These are phyloP conservation scores for Mixornis gularis DNA, from an alignment of 2,113 vertebrate genomes.

Conservation along the genomic window DNA sequence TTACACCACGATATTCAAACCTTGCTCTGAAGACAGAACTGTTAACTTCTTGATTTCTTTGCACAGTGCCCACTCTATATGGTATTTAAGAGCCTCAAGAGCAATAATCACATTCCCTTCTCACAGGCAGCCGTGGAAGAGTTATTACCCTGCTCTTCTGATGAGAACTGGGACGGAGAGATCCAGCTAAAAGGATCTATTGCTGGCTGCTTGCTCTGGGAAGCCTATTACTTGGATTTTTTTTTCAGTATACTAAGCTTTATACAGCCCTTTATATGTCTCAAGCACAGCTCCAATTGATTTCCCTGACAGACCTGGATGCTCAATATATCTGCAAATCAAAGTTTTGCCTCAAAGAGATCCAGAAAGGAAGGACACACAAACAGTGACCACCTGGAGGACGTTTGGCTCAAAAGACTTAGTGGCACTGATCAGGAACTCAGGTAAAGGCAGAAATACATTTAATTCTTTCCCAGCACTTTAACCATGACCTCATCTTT, in stretches of 20 bases:
- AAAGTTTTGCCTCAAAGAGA: background rate
- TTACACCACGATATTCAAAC: background rate
- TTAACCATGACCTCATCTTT: background rate
- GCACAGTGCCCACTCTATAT: background rate
- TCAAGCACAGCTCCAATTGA: background rate
- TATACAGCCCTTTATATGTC: background rate
- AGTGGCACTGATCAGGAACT: background rate
- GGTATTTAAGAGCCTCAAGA: conserved; percentile 1
- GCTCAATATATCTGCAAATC: background rate
- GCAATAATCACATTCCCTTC: background rate
- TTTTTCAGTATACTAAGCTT: background rate
- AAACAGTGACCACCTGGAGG: background rate
- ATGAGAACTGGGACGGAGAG: background rate
- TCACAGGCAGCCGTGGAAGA: background rate
- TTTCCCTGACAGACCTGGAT: background rate
- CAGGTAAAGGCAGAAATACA: background rate
- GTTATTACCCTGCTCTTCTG: background rate
- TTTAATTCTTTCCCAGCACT: background rate
- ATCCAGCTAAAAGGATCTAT: conserved; percentile 21
- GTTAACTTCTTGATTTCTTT: background rate
- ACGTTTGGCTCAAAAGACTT: background rate
- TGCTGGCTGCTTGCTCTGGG: background rate
- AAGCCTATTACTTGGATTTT: background rate
- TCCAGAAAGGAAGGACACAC: background rate
- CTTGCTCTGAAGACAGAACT: background rate